Conservation (phyloP, 2,113 vertebrate species). For the Desmodus rotundus region DNA sequence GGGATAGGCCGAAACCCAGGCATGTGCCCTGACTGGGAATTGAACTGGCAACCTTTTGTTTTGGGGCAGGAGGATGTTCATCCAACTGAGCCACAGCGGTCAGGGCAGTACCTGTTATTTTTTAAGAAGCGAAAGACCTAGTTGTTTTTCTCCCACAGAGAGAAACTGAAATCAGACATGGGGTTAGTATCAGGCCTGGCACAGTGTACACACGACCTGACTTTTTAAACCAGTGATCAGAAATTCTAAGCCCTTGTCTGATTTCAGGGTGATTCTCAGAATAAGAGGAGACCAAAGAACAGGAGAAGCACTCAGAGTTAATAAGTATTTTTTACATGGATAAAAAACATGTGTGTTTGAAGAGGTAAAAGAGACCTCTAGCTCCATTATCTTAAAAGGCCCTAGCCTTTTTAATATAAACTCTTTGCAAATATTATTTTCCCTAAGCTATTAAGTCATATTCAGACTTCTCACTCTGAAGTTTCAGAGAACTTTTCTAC, state of each 20-base stretch:
- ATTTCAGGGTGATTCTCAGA: neutral
- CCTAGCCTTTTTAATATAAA: conserved; percentile 26
- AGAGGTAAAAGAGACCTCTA: conserved; percentile 1
- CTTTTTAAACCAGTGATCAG: neutral
- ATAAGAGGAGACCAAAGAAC: conserved; percentile 9
- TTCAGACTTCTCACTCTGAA: neutral
- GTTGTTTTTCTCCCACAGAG: neutral
- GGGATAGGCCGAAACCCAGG: too few species aligned
- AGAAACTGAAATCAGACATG: neutral
- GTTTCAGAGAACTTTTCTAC: neutral
- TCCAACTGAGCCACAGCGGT: neutral
- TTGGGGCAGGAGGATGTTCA: too few species aligned
- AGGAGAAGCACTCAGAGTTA: neutral
- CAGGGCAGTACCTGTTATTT: neutral
- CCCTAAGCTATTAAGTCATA: conserved; percentile 42
- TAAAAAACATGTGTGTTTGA: neutral
- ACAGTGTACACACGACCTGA: too few species aligned
- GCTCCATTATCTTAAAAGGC: conserved; percentile 56
- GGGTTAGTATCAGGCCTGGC: neutral
- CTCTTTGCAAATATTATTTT: conserved; percentile 39
- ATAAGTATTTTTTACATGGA: neutral
- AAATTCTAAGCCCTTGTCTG: neutral
- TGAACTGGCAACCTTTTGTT: too few species aligned
- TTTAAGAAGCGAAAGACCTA: neutral
- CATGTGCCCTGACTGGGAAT: too few species aligned